Base-by-base conservation (phyloP, 2,888 invertebrate genomes). In the Rhagium mordax region DNA sequence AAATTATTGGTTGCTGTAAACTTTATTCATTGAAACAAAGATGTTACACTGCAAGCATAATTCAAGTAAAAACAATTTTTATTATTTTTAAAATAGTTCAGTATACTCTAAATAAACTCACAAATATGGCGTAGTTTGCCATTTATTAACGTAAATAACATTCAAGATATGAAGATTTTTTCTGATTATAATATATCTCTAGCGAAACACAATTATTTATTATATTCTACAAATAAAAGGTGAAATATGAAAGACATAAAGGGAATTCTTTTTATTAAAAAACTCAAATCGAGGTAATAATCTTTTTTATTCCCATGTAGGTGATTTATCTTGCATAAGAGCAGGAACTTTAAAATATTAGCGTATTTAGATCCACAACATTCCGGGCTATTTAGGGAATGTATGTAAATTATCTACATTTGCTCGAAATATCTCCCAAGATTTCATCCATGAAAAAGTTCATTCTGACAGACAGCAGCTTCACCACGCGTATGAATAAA, bases 331-430 rank as follows among this genome's bases (percentile, higher is more conserved):
- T 51, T 51, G 51, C 51, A 51, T 51, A n/a, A 69, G 64, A 64
- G 68, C 62, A 69, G 61, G 68, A 68, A 62, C 62, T 57, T 68
- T 72, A 61, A 72, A 72, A 62, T 72, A 72, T 72, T 72, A 69
- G 48, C 21, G 51, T 49, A 69, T 62, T 69, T 64, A 72, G 64
- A 72, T 62, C 68, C 68, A 47, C 67, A 68, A 61, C 41, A 67
- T 72, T 67, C 53, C 61, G 20, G 27, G 20, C 72, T 67, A 51
- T 71, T 68, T 72, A 69, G 57, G 53, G 57, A 49, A 64, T 57
- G 64, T 69, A 72, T 62, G 72, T 59, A 72, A 72, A 72, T 72
- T 67, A 64, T 53, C 62, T 53, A 62, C 67, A 47, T 68, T 68
- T 49, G 67, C 57, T 53, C 55, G 41, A 64, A 68, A 72, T 64